Evolutionary conservation across 2,797 vertebrate genomes (phyloP).

Genomic region (Lutjanus argentimaculatus): DNA sequence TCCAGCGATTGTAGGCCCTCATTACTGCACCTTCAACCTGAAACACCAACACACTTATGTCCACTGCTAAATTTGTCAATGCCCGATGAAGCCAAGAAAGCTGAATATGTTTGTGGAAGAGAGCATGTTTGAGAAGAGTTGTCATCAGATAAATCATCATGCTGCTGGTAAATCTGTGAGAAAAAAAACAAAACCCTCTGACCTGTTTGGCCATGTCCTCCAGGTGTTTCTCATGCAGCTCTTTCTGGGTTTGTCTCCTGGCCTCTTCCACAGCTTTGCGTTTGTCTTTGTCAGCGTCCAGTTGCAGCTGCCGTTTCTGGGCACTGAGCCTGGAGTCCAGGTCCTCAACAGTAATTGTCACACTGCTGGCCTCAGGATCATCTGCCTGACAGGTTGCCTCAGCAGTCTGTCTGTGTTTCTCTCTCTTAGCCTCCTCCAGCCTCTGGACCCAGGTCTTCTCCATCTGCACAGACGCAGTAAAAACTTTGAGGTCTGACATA

Average conservation of each 20-base stretch:
- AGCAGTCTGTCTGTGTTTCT: constrained; percentile 62
- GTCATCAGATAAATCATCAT: too few relatives aligned
- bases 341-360: constrained; percentile 68
- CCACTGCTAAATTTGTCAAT: not conserved
- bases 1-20: constrained; percentile 89
- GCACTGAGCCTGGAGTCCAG: constrained; percentile 76
- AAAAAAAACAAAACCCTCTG: not conserved
- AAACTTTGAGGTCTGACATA: not conserved
- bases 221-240: constrained; percentile 85
- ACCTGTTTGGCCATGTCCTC: constrained; percentile 87
- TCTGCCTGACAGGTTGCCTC: constrained; percentile 88
- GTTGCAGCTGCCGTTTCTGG: constrained; percentile 81
- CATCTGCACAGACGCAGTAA: constrained; percentile 74
- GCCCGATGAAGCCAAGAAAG: not conserved
- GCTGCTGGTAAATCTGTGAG: too few relatives aligned
- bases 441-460: constrained; percentile 88
- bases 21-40: constrained; percentile 92
- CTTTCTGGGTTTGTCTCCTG: constrained; percentile 82
- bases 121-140: not conserved
- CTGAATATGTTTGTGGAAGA: not conserved
- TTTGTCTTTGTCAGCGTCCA: constrained; percentile 80
- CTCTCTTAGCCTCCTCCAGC: constrained; percentile 81
- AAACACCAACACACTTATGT: constrained; percentile 19
- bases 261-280: constrained; percentile 80
- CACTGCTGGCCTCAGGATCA: constrained; percentile 35